Percentiles rank a stretch among this genome's conserved stretches.
phyloP scores from a whole-genome alignment of 2,113 vertebrate genomes.

The Platycercus adscitus region DNA sequence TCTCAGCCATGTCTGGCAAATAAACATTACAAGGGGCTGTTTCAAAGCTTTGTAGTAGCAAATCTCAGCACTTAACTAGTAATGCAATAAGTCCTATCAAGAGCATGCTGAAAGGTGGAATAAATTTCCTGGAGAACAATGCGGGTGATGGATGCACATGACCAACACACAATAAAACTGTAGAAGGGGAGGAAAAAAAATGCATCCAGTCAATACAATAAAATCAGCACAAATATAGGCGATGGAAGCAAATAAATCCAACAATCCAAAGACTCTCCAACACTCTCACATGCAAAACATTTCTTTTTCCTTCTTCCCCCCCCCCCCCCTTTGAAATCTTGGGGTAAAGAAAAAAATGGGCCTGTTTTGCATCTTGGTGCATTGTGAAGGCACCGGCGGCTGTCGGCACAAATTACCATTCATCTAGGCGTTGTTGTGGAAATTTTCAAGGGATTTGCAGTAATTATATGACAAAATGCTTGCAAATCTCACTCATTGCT shows the following conservation, averaged over 20 bases:
- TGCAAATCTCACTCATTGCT: constrained; percentile 94
- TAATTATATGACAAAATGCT: constrained; percentile 99
- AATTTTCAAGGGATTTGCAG: constrained; percentile 99
- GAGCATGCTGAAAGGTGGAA: constrained; percentile 73
- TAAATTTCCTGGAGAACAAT: constrained; percentile 81
- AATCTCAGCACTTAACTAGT: constrained; percentile 73
- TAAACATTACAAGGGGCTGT: constrained; percentile 58
- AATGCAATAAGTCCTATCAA: constrained; percentile 77
- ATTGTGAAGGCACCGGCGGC: constrained; percentile 71
- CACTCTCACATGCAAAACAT: background rate
- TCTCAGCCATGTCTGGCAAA: constrained; percentile 29
- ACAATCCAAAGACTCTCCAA: constrained; percentile 76
- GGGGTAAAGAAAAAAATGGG: constrained; percentile 44
- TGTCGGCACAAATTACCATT: constrained; percentile 90
- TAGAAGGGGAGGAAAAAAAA: constrained; percentile 73
- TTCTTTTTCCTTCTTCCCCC: background rate
- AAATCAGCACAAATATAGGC: constrained; percentile 78
- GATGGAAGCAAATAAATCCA: constrained; percentile 81
- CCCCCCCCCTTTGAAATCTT: constrained; percentile 54
- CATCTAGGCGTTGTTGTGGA: constrained; percentile 85
- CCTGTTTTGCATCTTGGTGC: constrained; percentile 73
- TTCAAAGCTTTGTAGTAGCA: constrained; percentile 63
- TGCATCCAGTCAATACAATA: constrained; percentile 79
- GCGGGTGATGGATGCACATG: constrained; percentile 78
- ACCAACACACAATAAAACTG: constrained; percentile 80